These are phyloP conservation scores for Eristalinus aeneus DNA, from an alignment of 2,888 invertebrate species.

Conservation along the genomic window DNA sequence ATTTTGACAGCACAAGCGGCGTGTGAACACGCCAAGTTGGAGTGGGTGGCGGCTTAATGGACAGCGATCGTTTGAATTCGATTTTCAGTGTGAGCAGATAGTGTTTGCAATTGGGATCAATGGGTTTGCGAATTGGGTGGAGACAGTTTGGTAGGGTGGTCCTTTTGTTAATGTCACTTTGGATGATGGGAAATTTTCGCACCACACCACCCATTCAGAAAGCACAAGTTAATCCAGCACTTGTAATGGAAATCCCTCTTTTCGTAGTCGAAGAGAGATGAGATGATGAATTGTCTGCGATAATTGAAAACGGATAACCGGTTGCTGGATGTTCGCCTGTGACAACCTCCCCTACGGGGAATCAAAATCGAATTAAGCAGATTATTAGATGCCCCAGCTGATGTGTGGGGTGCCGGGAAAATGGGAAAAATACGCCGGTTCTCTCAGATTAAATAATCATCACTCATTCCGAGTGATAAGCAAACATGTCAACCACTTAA, in stretches of 20 bases:
- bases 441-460: background rate
- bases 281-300: constrained; percentile 12
- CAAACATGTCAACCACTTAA: constrained; percentile 14
- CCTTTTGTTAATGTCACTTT: too few species aligned
- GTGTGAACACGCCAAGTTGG: background rate
- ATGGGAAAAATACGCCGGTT: background rate
- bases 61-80: background rate
- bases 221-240: background rate
- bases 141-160: too few species aligned
- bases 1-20: background rate
- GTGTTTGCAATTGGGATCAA: too few species aligned
- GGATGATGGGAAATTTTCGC: too few species aligned
- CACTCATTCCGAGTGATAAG: constrained; percentile 17
- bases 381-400: background rate
- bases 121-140: too few species aligned
- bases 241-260: background rate
- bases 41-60: background rate
- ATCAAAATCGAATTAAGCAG: constrained; percentile 5
- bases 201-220: background rate
- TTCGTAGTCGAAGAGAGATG: background rate
- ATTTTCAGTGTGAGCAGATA: background rate
- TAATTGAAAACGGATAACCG: constrained; percentile 17
- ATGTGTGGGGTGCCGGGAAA: background rate
- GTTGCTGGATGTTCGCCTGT: background rate
- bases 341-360: background rate